phyloP scores from a whole-genome alignment of 2,113 vertebrate genomes.

The Brevimyrus niger region DNA sequence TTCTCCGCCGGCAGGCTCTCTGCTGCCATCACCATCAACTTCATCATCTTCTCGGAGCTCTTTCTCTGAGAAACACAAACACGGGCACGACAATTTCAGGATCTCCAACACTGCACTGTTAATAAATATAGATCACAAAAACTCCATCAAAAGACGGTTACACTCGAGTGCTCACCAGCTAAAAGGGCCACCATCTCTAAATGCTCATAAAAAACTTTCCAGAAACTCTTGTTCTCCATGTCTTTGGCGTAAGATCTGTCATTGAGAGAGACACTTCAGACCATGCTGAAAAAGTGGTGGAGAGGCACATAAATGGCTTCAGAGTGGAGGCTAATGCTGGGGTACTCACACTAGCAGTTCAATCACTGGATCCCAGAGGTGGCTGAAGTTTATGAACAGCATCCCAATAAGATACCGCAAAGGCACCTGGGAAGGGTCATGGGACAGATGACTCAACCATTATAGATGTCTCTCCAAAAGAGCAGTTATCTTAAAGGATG shows the following conservation, averaged over 20 bases:
- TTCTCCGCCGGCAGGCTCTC: conserved; percentile 21
- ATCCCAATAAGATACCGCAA: conserved; percentile 87
- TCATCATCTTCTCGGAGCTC: conserved; percentile 61
- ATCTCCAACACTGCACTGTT: not conserved
- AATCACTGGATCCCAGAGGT: conserved; percentile 86
- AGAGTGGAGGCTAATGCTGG: not conserved
- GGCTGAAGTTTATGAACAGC: conserved; percentile 90
- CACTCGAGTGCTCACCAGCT: conserved; percentile 46
- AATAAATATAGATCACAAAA: not conserved
- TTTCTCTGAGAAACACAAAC: conserved; percentile 60
- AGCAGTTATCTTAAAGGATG: not conserved
- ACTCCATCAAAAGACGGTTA: not conserved
- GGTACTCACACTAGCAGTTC: conserved; percentile 83
- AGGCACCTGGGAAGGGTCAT: conserved; percentile 67
- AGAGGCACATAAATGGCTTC: not conserved
- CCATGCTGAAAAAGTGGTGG: not conserved
- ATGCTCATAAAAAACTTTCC: conserved; percentile 82
- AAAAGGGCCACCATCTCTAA: conserved; percentile 77
- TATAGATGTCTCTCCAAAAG: not conserved
- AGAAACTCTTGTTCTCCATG: conserved; percentile 94
- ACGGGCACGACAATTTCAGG: not conserved
- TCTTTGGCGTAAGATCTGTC: conserved; percentile 80
- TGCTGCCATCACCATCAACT: not conserved
- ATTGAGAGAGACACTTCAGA: conserved; percentile 22
- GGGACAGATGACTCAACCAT: not conserved